phyloP scores from a whole-genome alignment of 92 coral and sea anemone species.

The Zoanthus sansibaricus region DNA sequence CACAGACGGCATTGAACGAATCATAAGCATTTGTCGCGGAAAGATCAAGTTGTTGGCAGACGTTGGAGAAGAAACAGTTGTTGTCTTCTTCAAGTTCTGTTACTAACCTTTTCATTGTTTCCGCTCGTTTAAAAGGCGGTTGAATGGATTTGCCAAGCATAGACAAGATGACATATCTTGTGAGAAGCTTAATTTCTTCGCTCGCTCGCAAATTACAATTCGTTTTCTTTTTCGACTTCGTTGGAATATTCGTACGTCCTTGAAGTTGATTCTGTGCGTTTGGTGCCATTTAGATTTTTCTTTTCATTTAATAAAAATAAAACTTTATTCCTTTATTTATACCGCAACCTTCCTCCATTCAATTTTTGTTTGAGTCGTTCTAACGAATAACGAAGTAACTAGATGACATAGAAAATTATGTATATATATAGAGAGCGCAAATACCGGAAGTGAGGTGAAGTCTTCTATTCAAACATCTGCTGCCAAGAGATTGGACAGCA shows the following conservation, averaged over 20 bases:
- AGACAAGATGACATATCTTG: constrained; percentile 63
- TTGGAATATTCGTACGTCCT: neutral
- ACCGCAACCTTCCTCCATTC: neutral
- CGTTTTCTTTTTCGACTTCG: neutral
- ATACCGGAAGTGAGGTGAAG: constrained; percentile 14
- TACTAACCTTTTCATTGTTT: constrained; percentile 50
- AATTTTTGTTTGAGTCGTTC: neutral
- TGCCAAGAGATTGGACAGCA: constrained; percentile 29
- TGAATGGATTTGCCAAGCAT: constrained; percentile 52
- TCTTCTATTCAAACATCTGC: neutral
- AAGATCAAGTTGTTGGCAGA: constrained; percentile 59
- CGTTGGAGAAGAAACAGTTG: constrained; percentile 45
- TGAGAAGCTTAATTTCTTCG: constrained; percentile 47
- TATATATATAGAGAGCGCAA: neutral
- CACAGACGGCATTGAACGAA: constrained; percentile 56
- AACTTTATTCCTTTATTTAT: neutral
- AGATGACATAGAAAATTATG: too few relatives aligned
- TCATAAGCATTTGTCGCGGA: constrained; percentile 56
- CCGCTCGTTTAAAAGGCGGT: constrained; percentile 52
- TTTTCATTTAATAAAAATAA: neutral
- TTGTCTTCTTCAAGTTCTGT: constrained; percentile 56
- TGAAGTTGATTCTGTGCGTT: constrained; percentile 9
- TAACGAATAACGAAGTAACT: constrained; percentile 11
- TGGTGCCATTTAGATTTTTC: constrained; percentile 45
- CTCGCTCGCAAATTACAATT: constrained; percentile 29